phyloP scores from a whole-genome alignment of 1,140 invertebrate genomes.

The Frieseomelitta varia region DNA sequence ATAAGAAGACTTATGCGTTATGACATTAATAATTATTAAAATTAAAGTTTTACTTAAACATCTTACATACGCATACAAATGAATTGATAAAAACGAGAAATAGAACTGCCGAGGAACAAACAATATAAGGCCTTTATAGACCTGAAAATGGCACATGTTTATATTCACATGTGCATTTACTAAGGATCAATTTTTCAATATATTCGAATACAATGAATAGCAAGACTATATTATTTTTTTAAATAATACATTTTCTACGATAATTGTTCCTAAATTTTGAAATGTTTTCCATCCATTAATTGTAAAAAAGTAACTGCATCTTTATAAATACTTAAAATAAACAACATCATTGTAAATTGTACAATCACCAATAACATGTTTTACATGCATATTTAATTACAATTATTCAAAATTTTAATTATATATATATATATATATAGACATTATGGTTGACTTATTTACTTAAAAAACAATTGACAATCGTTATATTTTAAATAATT shows the following conservation, averaged over 20 bases:
- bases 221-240: slow-evolving; percentile 53
- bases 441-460: slow-evolving; percentile 1
- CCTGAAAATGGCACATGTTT: slow-evolving; percentile 9
- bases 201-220: slow-evolving; percentile 19
- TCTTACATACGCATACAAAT: slow-evolving; percentile 15
- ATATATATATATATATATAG: neutral
- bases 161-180: slow-evolving; percentile 29
- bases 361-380: slow-evolving; percentile 32
- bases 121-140: slow-evolving; percentile 25
- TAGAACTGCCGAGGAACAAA: slow-evolving; percentile 24
- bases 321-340: slow-evolving; percentile 53
- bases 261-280: slow-evolving; percentile 46
- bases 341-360: slow-evolving; percentile 30
- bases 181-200: slow-evolving; percentile 44
- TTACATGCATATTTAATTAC: slow-evolving; percentile 20
- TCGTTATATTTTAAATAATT: slow-evolving; percentile 20
- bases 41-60: slow-evolving; percentile 50
- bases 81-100: slow-evolving; percentile 18
- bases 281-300: slow-evolving; percentile 39
- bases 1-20: slow-evolving; percentile 3
- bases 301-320: slow-evolving; percentile 36
- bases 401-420: slow-evolving; percentile 14
- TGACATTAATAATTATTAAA: neutral
- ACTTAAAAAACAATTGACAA: neutral
- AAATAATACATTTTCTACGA: slow-evolving; percentile 25